Conservation (phyloP, 2,888 invertebrate species). For the Coronaproctus castanopsis region DNA sequence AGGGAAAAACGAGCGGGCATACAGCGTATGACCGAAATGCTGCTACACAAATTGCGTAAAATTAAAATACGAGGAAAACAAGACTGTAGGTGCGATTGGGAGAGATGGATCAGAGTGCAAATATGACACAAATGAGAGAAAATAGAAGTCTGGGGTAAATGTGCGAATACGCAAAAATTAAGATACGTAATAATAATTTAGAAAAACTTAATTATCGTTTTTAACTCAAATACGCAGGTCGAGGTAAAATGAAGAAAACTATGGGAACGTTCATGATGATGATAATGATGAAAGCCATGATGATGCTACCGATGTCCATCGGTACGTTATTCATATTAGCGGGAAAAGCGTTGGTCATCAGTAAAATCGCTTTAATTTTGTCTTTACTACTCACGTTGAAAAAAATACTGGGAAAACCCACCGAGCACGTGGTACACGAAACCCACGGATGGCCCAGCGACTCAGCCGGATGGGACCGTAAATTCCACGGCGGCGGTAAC, state of each 20-base stretch:
- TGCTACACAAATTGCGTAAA: too few relatives aligned
- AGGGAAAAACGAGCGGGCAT: too few relatives aligned
- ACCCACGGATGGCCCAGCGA: conserved; percentile 29
- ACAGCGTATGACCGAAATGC: too few relatives aligned
- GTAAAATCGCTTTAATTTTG: conserved; percentile 57
- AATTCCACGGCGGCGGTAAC: not conserved
- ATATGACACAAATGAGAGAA: too few relatives aligned
- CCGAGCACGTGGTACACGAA: conserved; percentile 33
- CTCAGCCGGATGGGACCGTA: conserved; percentile 13
- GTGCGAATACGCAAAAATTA: too few relatives aligned
- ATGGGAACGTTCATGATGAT: conserved; percentile 85
- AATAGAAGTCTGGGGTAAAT: too few relatives aligned
- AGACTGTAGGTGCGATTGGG: too few relatives aligned
- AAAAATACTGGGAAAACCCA: conserved; percentile 51
- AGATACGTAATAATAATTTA: too few relatives aligned
- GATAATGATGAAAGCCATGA: conserved; percentile 62
- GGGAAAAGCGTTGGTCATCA: conserved; percentile 66
- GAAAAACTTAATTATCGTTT: too few relatives aligned
- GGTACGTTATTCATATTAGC: conserved; percentile 61
- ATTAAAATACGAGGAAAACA: too few relatives aligned
- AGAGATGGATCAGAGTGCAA: too few relatives aligned
- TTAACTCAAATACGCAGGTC: too few relatives aligned
- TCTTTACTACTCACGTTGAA: conserved; percentile 64
- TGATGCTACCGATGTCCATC: conserved; percentile 57
- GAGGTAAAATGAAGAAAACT: conserved; percentile 76